Conservation (phyloP, 2,113 vertebrate species). For the Bubalus kerabau region DNA sequence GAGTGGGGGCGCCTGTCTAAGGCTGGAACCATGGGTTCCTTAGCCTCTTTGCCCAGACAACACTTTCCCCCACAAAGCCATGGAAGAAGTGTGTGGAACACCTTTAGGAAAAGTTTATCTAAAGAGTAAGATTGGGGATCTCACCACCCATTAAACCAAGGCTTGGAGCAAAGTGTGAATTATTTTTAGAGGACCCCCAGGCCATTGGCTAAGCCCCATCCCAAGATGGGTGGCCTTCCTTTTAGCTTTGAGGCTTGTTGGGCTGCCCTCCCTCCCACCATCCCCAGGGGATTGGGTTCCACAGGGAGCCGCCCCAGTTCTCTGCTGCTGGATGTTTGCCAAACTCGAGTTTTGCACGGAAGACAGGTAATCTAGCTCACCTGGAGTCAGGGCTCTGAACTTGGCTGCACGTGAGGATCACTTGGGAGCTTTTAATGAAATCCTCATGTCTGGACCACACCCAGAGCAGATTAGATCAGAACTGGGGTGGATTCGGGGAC, state of each 20-base stretch:
- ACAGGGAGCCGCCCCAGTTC: background rate
- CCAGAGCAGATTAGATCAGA: background rate
- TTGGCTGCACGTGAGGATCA: background rate
- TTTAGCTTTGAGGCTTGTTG: background rate
- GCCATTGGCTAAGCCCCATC: background rate
- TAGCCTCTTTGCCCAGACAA: rapidly evolving
- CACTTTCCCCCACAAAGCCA: rapidly evolving
- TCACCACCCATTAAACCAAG: no score
- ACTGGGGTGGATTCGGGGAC: rapidly evolving
- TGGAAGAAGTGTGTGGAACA: rapidly evolving
- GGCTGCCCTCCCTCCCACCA: background rate
- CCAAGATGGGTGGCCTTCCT: background rate
- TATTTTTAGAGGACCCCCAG: background rate
- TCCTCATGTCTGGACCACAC: background rate
- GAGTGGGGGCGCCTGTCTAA: rapidly evolving
- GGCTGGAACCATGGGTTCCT: rapidly evolving
- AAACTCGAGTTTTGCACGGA: background rate
- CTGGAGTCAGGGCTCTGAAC: background rate
- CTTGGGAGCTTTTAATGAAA: background rate
- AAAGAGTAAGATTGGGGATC: background rate
- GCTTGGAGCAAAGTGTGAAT: background rate
- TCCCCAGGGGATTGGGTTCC: background rate
- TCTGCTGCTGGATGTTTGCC: background rate
- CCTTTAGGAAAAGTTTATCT: background rate
- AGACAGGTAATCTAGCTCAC: background rate